Evolutionary conservation across 2,797 vertebrate genomes (phyloP).

Genomic region (Anas acuta): DNA sequence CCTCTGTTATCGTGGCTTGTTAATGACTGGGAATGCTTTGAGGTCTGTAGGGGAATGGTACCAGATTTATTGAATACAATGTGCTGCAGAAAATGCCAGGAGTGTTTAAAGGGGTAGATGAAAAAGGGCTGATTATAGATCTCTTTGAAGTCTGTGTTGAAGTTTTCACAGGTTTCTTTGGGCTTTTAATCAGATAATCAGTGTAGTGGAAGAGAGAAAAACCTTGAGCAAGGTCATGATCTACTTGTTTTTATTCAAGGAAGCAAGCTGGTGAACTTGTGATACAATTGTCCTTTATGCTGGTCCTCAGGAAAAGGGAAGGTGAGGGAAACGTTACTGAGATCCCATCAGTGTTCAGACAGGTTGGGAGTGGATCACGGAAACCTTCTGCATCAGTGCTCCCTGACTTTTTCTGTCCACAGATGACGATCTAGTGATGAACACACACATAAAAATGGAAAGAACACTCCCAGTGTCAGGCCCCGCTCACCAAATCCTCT

Average conservation of each 20-base stretch:
- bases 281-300: background rate
- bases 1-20: background rate
- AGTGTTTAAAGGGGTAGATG: background rate
- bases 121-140: background rate
- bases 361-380: background rate
- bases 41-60: rapidly evolving
- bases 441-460: background rate
- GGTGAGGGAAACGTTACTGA: background rate
- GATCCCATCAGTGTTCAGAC: background rate
- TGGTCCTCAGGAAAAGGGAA: background rate
- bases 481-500: background rate
- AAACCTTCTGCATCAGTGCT: background rate
- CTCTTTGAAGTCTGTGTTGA: background rate
- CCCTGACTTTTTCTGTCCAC: background rate
- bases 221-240: background rate
- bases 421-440: background rate
- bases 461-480: background rate
- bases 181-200: background rate
- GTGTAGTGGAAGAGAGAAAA: background rate
- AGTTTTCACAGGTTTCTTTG: background rate
- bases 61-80: background rate
- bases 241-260: background rate
- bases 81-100: background rate
- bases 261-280: background rate
- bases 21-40: background rate